phyloP scores from a whole-genome alignment of 2,113 vertebrate genomes.

The Cololabis saira region DNA sequence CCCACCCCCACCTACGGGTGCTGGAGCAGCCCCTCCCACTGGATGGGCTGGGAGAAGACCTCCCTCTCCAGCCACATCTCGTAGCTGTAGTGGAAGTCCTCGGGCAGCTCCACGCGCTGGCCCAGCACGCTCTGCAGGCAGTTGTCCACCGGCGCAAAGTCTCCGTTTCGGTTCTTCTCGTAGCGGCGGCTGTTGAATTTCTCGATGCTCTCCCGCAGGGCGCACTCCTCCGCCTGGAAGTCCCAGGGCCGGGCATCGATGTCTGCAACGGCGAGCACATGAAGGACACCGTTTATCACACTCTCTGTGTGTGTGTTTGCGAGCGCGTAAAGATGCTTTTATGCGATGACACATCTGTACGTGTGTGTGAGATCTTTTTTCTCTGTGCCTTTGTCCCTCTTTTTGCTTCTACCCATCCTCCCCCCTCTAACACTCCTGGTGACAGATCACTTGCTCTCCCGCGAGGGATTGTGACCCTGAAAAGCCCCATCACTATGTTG shows the following conservation, averaged over 20 bases:
- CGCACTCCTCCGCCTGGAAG: slow-evolving; percentile 98
- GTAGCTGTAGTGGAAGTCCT: slow-evolving; percentile 94
- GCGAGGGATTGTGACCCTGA: slow-evolving; percentile 48
- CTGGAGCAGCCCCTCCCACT: slow-evolving; percentile 95
- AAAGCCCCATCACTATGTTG: slow-evolving; percentile 46
- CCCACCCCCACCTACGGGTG: slow-evolving; percentile 48
- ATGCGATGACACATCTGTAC: too few relatives aligned
- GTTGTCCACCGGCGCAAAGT: slow-evolving; percentile 94
- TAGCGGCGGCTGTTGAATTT: slow-evolving; percentile 94
- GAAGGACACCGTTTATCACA: rapidly evolving
- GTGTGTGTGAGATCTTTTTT: background rate
- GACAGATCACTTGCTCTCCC: slow-evolving; percentile 47
- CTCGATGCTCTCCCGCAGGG: slow-evolving; percentile 93
- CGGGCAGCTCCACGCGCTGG: slow-evolving; percentile 89
- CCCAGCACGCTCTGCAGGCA: slow-evolving; percentile 97
- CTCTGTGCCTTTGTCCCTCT: background rate
- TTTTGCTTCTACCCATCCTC: background rate
- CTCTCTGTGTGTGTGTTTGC: too few relatives aligned
- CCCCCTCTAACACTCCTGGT: background rate
- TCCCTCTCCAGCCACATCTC: slow-evolving; percentile 97
- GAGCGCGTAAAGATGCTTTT: too few relatives aligned
- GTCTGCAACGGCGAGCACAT: slow-evolving; percentile 74
- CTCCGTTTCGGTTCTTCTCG: slow-evolving; percentile 85
- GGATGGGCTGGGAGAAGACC: slow-evolving; percentile 96
- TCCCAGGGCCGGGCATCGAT: slow-evolving; percentile 98